These are phyloP conservation scores for Ptychodera flava DNA, from an alignment of 35 echinoderm and acorn worm genomes.

Conservation along the genomic window DNA sequence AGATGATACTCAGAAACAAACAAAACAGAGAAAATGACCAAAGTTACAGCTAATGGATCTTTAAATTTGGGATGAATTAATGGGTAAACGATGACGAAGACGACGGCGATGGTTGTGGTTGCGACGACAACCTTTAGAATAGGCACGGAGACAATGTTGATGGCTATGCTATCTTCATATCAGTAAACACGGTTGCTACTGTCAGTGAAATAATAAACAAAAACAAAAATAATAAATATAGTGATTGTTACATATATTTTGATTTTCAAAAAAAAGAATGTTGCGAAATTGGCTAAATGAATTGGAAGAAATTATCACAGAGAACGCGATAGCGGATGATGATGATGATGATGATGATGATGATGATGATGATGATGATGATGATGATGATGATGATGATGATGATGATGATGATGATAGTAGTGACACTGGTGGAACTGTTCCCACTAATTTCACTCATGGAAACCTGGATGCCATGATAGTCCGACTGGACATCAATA, in stretches of 20 bases:
- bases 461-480: too few relatives aligned
- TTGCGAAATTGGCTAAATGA: neutral
- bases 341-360: slow-evolving; percentile 10
- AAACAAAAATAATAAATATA: neutral
- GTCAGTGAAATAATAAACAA: neutral
- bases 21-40: too few relatives aligned
- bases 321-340: neutral
- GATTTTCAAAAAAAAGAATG: too few relatives aligned
- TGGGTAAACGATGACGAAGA: neutral
- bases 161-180: neutral
- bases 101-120: neutral
- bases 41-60: too few relatives aligned
- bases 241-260: neutral
- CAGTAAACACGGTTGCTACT: neutral
- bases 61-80: too few relatives aligned
- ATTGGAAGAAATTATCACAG: neutral
- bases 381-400: slow-evolving; percentile 17
- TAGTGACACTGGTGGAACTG: neutral
- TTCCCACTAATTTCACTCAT: too few relatives aligned
- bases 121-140: neutral
- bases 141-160: neutral
- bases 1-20: too few relatives aligned
- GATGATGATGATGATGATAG: slow-evolving; percentile 13
- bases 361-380: slow-evolving; percentile 18
- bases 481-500: too few relatives aligned